Percentiles rank a stretch among this genome's conserved stretches.
Conservation (phyloP, 2,113 vertebrate genomes). For the Ammodytes dubius region DNA sequence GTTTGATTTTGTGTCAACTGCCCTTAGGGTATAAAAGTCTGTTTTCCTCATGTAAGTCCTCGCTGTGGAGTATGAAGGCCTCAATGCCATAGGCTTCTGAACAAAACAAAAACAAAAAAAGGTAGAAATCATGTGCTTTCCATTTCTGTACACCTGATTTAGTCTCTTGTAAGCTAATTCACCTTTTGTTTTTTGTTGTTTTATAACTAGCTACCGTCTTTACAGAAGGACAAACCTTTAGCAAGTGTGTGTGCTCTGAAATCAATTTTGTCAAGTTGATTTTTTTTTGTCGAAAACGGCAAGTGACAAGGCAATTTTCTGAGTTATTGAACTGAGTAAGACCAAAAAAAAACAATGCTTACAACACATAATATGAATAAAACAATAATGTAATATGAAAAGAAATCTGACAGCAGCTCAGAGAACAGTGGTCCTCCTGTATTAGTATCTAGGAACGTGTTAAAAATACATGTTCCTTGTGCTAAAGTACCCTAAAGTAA, state of each 20-base stretch:
- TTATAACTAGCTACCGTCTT: constrained; percentile 68
- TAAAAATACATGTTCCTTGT: constrained; percentile 82
- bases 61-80: constrained; percentile 80
- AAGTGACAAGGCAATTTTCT: constrained; percentile 74
- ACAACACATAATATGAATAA: constrained; percentile 62
- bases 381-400: constrained; percentile 61
- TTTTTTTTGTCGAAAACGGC: constrained; percentile 49
- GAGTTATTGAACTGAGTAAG: constrained; percentile 65
- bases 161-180: constrained; percentile 62
- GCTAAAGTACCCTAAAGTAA: constrained; percentile 80
- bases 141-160: constrained; percentile 81
- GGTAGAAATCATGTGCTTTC: constrained; percentile 78
- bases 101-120: constrained; percentile 48
- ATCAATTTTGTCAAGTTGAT: constrained; percentile 48
- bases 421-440: constrained; percentile 81
- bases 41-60: constrained; percentile 73
- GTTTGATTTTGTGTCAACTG: constrained; percentile 55
- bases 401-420: constrained; percentile 79
- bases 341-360: constrained; percentile 50
- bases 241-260: constrained; percentile 70
- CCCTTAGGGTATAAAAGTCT: constrained; percentile 78
- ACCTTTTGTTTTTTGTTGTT: constrained; percentile 40
- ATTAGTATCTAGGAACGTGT: constrained; percentile 81
- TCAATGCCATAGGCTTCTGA: constrained; percentile 79
- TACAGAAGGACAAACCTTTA: constrained; percentile 68